A percentile compares a stretch with the other conserved stretches of the same genome.
Conservation (phyloP, 2,113 vertebrate species). For the Mirza zaza region DNA sequence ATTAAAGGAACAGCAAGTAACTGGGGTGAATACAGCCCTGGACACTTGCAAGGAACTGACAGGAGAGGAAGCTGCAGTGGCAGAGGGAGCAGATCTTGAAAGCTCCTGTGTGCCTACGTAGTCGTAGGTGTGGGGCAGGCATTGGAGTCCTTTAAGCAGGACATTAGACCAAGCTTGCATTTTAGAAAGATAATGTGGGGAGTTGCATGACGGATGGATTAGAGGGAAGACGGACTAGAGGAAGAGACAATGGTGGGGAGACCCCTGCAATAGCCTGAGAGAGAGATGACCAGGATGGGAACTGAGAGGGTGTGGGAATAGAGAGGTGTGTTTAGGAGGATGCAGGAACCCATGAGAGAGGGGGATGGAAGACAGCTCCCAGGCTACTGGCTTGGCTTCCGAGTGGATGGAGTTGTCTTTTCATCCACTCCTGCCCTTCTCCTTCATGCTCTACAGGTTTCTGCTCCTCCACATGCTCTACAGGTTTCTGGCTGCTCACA, state of each 20-base stretch:
- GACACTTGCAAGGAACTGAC: neutral
- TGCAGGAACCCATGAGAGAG: accelerated
- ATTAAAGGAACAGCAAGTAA: neutral
- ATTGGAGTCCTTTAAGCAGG: neutral
- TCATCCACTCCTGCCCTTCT: neutral
- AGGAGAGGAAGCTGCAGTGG: neutral
- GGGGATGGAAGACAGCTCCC: neutral
- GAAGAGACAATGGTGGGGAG: neutral
- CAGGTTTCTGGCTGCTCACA: neutral
- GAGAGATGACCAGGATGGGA: neutral
- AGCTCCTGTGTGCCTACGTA: neutral
- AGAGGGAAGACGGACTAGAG: neutral
- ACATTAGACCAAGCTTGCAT: neutral
- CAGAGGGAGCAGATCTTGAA: neutral
- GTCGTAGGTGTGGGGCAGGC: neutral
- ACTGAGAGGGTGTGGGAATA: neutral
- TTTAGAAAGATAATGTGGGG: neutral
- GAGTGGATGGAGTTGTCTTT: neutral
- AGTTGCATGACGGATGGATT: neutral
- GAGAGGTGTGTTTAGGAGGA: neutral
- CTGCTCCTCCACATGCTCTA: neutral
- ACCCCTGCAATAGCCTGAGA: neutral
- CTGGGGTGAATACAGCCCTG: neutral
- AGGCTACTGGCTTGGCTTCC: neutral
- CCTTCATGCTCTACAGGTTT: too few species aligned